Conservation (phyloP, 53 echinoderm and acorn worm genomes). For the Zoroaster sp. region DNA sequence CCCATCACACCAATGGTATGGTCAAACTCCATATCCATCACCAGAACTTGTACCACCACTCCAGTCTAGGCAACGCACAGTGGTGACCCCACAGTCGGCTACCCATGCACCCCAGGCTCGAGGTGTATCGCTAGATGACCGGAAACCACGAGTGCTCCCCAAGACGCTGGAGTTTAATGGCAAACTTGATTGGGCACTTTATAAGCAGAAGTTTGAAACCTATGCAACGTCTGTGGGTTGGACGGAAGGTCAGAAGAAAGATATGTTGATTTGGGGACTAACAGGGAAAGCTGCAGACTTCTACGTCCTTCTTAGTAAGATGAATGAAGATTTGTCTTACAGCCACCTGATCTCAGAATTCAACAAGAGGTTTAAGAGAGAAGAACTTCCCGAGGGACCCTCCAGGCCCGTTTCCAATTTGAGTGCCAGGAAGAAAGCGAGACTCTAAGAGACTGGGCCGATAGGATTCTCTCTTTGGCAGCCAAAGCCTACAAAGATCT, state of each 20-base stretch:
- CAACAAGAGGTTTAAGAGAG: slow-evolving; percentile 17
- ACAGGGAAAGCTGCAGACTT: slow-evolving; percentile 28
- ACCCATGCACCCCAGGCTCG: background rate
- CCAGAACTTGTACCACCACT: background rate
- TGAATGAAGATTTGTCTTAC: background rate
- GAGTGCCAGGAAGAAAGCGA: slow-evolving; percentile 4
- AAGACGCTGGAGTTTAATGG: background rate
- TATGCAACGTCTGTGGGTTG: slow-evolving; percentile 12
- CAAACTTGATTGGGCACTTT: background rate
- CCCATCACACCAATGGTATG: slow-evolving; percentile 1
- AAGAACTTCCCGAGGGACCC: slow-evolving; percentile 13
- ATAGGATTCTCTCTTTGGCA: slow-evolving; percentile 4
- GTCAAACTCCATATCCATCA: background rate
- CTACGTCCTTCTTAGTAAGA: background rate
- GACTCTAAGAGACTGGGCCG: slow-evolving; percentile 1
- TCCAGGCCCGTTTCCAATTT: background rate
- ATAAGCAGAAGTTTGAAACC: slow-evolving; percentile 9
- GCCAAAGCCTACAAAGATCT: slow-evolving; percentile 5
- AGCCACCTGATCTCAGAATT: background rate
- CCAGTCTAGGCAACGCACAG: background rate
- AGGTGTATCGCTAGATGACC: slow-evolving; percentile 5
- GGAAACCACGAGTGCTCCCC: background rate
- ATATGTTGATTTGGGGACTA: background rate
- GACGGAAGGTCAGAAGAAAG: too few species aligned
- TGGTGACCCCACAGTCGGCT: background rate